phyloP scores from a whole-genome alignment of 2,888 invertebrate genomes.

The Agapostemon virescens region DNA sequence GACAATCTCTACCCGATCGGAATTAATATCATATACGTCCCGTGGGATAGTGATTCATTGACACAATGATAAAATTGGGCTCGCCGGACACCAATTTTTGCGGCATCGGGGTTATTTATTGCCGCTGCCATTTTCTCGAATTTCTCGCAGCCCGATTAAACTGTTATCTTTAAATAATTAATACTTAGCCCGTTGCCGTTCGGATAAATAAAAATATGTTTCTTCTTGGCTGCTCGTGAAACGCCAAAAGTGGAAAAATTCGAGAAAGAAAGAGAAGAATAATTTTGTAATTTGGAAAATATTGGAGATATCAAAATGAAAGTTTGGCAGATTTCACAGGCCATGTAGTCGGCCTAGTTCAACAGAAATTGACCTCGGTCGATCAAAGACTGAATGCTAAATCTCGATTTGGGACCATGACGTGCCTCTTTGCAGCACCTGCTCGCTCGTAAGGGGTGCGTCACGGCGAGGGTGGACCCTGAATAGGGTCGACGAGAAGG shows the following conservation, averaged over 20 bases:
- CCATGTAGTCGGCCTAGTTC: neutral
- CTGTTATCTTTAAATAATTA: neutral
- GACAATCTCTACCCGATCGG: neutral
- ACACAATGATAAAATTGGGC: neutral
- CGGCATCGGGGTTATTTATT: neutral
- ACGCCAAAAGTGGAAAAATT: no score
- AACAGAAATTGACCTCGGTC: neutral
- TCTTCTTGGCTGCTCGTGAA: no score
- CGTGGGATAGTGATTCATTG: constrained; percentile 32
- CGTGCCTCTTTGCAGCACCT: constrained; percentile 58
- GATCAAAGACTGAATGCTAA: neutral
- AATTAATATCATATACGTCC: constrained; percentile 35
- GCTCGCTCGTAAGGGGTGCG: constrained; percentile 62
- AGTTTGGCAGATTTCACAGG: neutral
- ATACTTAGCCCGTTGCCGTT: no score
- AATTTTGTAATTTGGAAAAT: neutral
- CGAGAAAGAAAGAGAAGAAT: no score
- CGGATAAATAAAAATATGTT: no score
- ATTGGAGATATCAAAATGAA: neutral
- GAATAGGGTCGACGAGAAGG: constrained; percentile 6
- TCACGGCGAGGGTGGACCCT: constrained; percentile 47
- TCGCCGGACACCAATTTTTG: neutral
- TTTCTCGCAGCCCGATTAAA: neutral
- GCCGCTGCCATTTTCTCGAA: neutral
- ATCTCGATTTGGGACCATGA: neutral